These are phyloP conservation scores for Pheosia gnoma DNA, from an alignment of 2,888 invertebrate species.

Conservation along the genomic window DNA sequence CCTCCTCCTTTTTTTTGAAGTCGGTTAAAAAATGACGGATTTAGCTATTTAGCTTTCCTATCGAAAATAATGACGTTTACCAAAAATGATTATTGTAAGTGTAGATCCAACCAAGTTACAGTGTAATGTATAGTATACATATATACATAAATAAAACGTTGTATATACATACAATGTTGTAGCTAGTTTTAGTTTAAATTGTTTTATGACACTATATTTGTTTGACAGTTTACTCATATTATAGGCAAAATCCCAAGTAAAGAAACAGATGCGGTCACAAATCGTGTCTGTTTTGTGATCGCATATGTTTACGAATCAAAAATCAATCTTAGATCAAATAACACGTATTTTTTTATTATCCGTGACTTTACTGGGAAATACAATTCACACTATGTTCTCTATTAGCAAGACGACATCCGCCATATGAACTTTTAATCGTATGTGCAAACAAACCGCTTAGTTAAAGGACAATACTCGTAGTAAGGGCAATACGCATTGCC, in stretches of 20 bases:
- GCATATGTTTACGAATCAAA: not conserved
- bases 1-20: no score
- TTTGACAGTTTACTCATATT: not conserved
- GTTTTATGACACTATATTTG: no score
- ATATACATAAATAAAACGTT: no score
- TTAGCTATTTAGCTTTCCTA: no score
- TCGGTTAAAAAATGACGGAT: no score
- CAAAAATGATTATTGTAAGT: no score
- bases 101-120: no score
- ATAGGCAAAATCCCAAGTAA: not conserved
- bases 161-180: no score
- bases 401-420: constrained; percentile 29
- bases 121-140: no score
- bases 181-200: no score
- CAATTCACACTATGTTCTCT: constrained; percentile 18
- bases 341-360: not conserved
- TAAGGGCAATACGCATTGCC: not conserved
- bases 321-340: not conserved
- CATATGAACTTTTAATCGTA: constrained; percentile 3
- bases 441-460: not conserved
- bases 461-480: not conserved
- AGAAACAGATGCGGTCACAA: not conserved
- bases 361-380: constrained; percentile 2
- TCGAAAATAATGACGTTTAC: no score
- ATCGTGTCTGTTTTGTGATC: not conserved